Conservation (phyloP, 1,140 invertebrate species). For the Drosophila pruinosa region DNA sequence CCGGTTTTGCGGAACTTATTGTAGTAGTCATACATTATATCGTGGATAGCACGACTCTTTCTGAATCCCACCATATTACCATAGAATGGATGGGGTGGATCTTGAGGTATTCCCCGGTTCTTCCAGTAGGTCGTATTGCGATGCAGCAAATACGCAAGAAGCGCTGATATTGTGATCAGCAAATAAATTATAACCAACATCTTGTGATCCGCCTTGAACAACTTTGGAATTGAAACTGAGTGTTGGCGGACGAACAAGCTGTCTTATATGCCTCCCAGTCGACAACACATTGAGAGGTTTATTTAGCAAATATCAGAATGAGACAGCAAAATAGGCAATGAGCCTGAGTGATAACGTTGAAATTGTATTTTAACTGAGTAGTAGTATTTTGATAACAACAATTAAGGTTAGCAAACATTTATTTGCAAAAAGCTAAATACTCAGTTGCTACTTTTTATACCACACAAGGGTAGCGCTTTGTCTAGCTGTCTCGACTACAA, state of each 20-base stretch:
- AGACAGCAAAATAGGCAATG: background rate
- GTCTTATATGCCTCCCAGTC: background rate
- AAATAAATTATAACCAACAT: slow-evolving; percentile 13
- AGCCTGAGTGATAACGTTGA: background rate
- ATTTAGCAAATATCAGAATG: background rate
- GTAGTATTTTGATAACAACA: background rate
- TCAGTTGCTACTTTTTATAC: background rate
- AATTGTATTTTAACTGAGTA: background rate
- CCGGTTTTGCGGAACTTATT: slow-evolving; percentile 51
- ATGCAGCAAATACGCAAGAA: slow-evolving; percentile 15
- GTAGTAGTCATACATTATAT: slow-evolving; percentile 14
- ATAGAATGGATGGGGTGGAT: slow-evolving; percentile 58
- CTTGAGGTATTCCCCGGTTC: slow-evolving; percentile 75
- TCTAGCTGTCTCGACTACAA: too few relatives aligned
- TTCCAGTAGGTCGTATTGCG: slow-evolving; percentile 68
- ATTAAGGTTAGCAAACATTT: background rate
- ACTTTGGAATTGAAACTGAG: background rate
- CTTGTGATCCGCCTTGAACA: background rate
- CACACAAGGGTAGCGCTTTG: too few relatives aligned
- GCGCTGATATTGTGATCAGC: slow-evolving; percentile 10
- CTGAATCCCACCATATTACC: slow-evolving; percentile 59
- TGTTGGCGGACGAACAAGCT: too few relatives aligned
- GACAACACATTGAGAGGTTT: background rate
- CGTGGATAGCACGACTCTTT: slow-evolving; percentile 17
- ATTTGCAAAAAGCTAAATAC: background rate